A percentile compares a stretch with the other conserved stretches of the same genome.
These are phyloP conservation scores for Drosophila virilis DNA, from an alignment of 1,140 invertebrate genomes.

Conservation along the genomic window DNA sequence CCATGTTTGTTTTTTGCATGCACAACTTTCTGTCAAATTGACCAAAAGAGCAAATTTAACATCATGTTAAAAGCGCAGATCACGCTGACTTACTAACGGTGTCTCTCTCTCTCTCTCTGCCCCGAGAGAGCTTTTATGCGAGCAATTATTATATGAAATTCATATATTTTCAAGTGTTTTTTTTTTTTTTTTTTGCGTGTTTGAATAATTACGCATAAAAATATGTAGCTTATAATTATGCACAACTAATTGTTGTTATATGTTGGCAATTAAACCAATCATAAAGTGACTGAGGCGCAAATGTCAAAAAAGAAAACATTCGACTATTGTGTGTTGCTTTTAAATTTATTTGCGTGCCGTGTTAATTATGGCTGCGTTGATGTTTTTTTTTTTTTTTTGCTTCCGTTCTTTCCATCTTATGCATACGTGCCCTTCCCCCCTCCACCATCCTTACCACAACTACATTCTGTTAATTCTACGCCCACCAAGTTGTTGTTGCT, in stretches of 20 bases:
- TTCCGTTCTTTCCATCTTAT: background rate
- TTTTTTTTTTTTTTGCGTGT: background rate
- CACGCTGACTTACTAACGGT: slow-evolving; percentile 7
- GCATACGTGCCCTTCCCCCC: background rate
- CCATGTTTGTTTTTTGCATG: slow-evolving; percentile 16
- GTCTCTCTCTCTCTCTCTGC: background rate
- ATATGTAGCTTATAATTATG: background rate
- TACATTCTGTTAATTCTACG: background rate
- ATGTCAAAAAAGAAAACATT: background rate
- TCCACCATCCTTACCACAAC: background rate
- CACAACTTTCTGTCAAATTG: slow-evolving; percentile 32
- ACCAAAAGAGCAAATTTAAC: slow-evolving; percentile 24
- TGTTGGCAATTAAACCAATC: slow-evolving; percentile 48
- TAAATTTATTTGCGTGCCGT: slow-evolving; percentile 59
- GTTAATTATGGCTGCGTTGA: slow-evolving; percentile 62
- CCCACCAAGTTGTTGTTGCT: background rate
- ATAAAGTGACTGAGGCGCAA: slow-evolving; percentile 3
- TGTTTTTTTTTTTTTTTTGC: slow-evolving; percentile 70
- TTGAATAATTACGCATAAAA: slow-evolving; percentile 22
- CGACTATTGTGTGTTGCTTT: slow-evolving; percentile 6
- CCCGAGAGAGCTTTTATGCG: background rate
- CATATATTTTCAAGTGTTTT: background rate
- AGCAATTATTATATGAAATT: background rate
- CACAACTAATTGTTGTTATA: slow-evolving; percentile 50
- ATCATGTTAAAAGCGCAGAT: slow-evolving; percentile 1